A percentile compares a stretch with the other conserved stretches of the same genome.
Evolutionary conservation across 2,888 invertebrate genomes (phyloP).

Genomic region (Drosophila anomalata): DNA sequence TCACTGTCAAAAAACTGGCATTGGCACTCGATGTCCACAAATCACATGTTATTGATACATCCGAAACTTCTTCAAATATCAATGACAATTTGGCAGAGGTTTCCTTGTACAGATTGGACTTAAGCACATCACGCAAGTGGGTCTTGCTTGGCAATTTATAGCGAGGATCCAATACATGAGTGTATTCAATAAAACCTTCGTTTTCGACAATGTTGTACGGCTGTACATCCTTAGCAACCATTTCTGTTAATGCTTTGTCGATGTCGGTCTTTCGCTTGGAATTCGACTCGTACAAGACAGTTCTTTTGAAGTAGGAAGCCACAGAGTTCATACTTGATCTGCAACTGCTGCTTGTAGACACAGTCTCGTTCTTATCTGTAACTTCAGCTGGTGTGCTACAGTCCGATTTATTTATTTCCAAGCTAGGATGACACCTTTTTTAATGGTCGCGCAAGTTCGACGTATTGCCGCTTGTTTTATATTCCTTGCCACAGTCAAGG

Average conservation of each 20-base stretch:
- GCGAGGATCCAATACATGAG: constrained; percentile 12
- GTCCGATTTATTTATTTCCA: constrained; percentile 2
- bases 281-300: constrained; percentile 3
- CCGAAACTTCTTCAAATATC: constrained; percentile 30
- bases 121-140: constrained; percentile 9
- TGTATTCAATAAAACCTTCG: constrained; percentile 58
- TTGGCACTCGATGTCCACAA: constrained; percentile 32
- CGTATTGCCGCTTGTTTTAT: constrained; percentile 8
- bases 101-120: constrained; percentile 13
- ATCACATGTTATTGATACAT: constrained; percentile 30
- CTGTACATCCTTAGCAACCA: constrained; percentile 51
- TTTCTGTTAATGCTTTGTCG: constrained; percentile 5
- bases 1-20: constrained; percentile 30
- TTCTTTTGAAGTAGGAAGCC: constrained; percentile 10
- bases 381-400: constrained; percentile 3
- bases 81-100: constrained; percentile 9
- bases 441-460: constrained; percentile 16
- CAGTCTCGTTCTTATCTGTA: constrained; percentile 10
- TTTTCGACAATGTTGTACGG: constrained; percentile 75
- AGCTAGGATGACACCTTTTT: constrained; percentile 8
- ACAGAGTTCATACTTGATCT: neutral
- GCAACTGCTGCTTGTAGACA: constrained; percentile 8
- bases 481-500: neutral
- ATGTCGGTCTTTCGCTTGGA: constrained; percentile 14
- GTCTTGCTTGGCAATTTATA: constrained; percentile 55